Conservation (phyloP, 2,888 invertebrate species). For the Conus canariensis region DNA sequence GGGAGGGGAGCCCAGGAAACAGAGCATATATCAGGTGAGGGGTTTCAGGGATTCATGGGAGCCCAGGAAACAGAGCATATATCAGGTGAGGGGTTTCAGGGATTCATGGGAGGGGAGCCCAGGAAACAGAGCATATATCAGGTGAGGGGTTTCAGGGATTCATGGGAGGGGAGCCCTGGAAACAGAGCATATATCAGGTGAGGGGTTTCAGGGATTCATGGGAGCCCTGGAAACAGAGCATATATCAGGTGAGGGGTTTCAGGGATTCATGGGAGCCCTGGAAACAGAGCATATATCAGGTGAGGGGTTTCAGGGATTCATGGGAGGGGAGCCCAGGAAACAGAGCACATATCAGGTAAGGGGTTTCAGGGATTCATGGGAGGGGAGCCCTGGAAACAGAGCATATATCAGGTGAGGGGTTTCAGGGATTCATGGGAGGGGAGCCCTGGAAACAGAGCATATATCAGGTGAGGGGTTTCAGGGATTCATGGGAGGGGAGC, state of each 20-base stretch:
- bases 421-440: constrained; percentile 46
- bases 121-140: constrained; percentile 54
- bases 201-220: neutral
- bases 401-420: neutral
- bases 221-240: too few species aligned
- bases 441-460: constrained; percentile 56
- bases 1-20: too few species aligned
- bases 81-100: too few species aligned
- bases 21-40: too few species aligned
- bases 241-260: too few species aligned
- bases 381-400: constrained; percentile 53
- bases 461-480: too few species aligned
- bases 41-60: too few species aligned
- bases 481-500: constrained; percentile 47
- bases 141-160: too few species aligned
- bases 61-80: too few species aligned
- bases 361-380: constrained; percentile 39
- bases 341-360: constrained; percentile 14
- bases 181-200: constrained; percentile 65
- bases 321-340: too few species aligned
- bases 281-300: constrained; percentile 52
- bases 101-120: constrained; percentile 41
- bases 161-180: constrained; percentile 53
- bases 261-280: constrained; percentile 12
- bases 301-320: too few species aligned